A percentile compares a stretch with the other conserved stretches of the same genome.
Evolutionary conservation across 2,888 invertebrate species (phyloP).

Genomic region (Idaea aversata): DNA sequence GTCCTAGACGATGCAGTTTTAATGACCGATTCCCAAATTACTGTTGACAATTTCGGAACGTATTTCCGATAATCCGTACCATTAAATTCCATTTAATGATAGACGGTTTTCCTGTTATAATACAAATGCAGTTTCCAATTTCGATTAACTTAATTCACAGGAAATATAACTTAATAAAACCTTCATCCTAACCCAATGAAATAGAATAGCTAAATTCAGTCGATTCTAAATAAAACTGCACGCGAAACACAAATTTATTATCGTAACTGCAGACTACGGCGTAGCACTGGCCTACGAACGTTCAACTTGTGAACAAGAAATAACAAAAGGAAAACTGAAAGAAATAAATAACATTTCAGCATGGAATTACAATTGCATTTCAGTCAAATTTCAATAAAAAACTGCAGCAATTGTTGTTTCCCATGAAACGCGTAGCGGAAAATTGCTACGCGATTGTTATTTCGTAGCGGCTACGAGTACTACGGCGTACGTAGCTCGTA

Average conservation of each 20-base stretch:
- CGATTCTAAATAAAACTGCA: constrained; percentile 7
- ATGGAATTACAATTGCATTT: neutral
- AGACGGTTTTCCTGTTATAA: no score
- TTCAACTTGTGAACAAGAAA: constrained; percentile 3
- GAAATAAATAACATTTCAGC: constrained; percentile 2
- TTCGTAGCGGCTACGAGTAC: constrained; percentile 21
- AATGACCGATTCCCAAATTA: constrained; percentile 37
- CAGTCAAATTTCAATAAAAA: constrained; percentile 3
- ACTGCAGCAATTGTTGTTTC: neutral
- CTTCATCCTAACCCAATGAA: no score
- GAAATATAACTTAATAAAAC: no score
- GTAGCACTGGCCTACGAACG: constrained; percentile 5
- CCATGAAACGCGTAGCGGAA: constrained; percentile 14
- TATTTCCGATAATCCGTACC: neutral
- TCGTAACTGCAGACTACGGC: constrained; percentile 14
- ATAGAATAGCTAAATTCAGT: neutral
- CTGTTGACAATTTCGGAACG: neutral
- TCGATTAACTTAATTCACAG: no score
- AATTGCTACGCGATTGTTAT: constrained; percentile 15
- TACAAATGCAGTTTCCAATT: no score
- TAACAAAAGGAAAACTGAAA: constrained; percentile 7
- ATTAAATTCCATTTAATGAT: no score
- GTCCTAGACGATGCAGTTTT: constrained; percentile 63
- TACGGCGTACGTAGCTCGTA: constrained; percentile 8
- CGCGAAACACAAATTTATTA: constrained; percentile 21